Evolutionary conservation across 1,140 invertebrate genomes (phyloP).

Genomic region (Harpegnathos saltator): DNA sequence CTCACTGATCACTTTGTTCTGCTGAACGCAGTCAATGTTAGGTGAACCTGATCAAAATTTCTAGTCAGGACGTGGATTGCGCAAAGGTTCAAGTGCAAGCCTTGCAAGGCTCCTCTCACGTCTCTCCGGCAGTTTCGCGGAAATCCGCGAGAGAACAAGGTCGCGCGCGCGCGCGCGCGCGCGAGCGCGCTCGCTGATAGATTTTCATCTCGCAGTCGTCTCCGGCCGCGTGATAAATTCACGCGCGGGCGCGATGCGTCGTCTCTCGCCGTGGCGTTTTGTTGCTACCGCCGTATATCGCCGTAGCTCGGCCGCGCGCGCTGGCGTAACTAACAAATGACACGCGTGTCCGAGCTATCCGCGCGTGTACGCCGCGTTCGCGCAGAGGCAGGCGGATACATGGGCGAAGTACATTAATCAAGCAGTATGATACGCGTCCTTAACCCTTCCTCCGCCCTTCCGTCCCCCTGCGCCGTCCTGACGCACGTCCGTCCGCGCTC

Average conservation of each 20-base stretch:
- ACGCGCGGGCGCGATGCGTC: not conserved
- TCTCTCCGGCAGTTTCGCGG: not conserved
- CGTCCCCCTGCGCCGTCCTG: conserved; percentile 42
- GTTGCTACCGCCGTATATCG: conserved; percentile 10
- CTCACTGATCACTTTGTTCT: too few relatives aligned
- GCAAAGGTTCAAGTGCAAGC: too few relatives aligned
- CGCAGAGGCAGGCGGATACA: conserved; percentile 35
- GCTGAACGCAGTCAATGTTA: too few relatives aligned
- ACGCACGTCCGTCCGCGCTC: conserved; percentile 10
- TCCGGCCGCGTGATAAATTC: not conserved
- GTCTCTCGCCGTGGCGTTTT: not conserved
- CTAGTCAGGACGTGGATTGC: too few relatives aligned
- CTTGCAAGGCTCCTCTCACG: too few relatives aligned
- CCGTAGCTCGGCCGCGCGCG: not conserved
- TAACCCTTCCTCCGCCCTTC: conserved; percentile 69
- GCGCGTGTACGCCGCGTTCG: conserved; percentile 7
- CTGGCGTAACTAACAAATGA: conserved; percentile 61
- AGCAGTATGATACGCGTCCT: conserved; percentile 72
- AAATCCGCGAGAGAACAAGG: not conserved
- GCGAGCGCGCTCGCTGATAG: too few relatives aligned
- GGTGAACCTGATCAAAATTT: too few relatives aligned
- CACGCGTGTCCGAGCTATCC: conserved; percentile 43
- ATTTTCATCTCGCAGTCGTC: conserved; percentile 12
- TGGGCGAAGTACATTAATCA: conserved; percentile 76
- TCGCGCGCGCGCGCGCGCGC: too few relatives aligned